Conservation (phyloP, 2,797 vertebrate genomes). For the Ctenopoma kingsleyae region DNA sequence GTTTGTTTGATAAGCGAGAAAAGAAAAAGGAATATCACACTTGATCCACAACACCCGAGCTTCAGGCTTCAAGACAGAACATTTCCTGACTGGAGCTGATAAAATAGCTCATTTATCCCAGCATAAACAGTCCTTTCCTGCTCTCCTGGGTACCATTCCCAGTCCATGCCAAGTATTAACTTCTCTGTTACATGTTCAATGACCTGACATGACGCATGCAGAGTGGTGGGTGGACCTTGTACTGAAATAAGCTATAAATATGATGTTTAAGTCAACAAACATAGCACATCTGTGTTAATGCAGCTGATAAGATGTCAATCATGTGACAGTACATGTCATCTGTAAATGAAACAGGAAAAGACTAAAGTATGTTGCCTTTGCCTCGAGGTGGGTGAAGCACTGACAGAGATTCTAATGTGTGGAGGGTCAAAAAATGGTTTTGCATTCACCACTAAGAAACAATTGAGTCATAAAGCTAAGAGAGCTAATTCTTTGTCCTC, state of each 20-base stretch:
- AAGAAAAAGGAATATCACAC: not conserved
- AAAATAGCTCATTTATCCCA: slow-evolving; percentile 10
- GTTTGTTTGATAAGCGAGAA: not conserved
- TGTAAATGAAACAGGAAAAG: slow-evolving; percentile 23
- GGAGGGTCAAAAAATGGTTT: slow-evolving; percentile 14
- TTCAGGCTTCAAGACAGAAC: slow-evolving; percentile 1
- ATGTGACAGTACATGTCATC: not conserved
- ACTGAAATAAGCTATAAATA: slow-evolving; percentile 58
- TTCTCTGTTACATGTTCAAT: slow-evolving; percentile 13
- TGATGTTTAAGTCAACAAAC: slow-evolving; percentile 54
- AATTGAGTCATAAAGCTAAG: slow-evolving; percentile 8
- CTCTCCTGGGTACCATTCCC: slow-evolving; percentile 2
- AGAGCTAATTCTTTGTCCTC: not conserved
- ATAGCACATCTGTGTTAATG: slow-evolving; percentile 25
- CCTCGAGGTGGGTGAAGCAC: not conserved
- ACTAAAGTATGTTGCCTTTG: not conserved
- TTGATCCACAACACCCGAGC: not conserved
- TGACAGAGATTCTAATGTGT: not conserved
- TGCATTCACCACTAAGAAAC: not conserved
- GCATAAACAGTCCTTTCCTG: slow-evolving; percentile 8
- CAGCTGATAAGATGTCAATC: slow-evolving; percentile 50
- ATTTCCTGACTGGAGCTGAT: slow-evolving; percentile 5
- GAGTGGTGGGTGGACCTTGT: slow-evolving; percentile 48
- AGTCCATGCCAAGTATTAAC: not conserved
- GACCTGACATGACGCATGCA: slow-evolving; percentile 11